These are phyloP conservation scores for Colistium nudipinnis DNA, from an alignment of 2,113 vertebrate species.

Conservation along the genomic window DNA sequence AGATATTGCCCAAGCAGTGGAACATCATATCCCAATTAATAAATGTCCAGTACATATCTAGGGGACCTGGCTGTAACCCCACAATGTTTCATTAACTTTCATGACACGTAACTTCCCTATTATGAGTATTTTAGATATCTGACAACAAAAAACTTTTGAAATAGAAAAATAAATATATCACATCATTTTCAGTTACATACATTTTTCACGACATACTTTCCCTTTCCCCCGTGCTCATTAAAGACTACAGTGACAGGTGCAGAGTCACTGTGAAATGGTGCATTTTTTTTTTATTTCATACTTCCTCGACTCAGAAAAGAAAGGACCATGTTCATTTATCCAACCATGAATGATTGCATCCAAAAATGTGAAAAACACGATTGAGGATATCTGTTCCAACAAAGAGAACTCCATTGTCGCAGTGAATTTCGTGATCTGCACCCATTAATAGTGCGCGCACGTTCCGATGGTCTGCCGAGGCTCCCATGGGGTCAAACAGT, in stretches of 20 bases:
- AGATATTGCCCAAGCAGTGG: neutral
- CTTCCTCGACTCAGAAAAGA: neutral
- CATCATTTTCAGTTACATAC: too few species aligned
- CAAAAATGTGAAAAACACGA: neutral
- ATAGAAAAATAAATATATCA: too few species aligned
- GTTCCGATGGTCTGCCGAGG: constrained; percentile 20
- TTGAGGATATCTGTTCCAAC: neutral
- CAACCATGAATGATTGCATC: neutral
- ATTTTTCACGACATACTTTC: too few species aligned
- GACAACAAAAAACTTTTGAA: neutral
- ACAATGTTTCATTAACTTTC: neutral
- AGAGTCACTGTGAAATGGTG: too few species aligned
- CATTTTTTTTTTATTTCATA: neutral
- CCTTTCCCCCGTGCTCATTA: too few species aligned
- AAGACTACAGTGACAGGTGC: too few species aligned
- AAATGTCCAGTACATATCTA: neutral
- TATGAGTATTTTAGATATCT: too few species aligned
- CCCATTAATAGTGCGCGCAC: constrained; percentile 61
- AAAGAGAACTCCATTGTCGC: neutral
- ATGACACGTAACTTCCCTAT: neutral
- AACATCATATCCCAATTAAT: neutral
- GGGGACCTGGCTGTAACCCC: neutral
- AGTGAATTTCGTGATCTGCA: rapidly evolving
- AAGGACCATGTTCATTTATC: too few species aligned
- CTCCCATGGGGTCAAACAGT: constrained; percentile 41